Conservation (phyloP, 37 sponge, comb jelly and placozoan species). For the Haliclona indistincta region DNA sequence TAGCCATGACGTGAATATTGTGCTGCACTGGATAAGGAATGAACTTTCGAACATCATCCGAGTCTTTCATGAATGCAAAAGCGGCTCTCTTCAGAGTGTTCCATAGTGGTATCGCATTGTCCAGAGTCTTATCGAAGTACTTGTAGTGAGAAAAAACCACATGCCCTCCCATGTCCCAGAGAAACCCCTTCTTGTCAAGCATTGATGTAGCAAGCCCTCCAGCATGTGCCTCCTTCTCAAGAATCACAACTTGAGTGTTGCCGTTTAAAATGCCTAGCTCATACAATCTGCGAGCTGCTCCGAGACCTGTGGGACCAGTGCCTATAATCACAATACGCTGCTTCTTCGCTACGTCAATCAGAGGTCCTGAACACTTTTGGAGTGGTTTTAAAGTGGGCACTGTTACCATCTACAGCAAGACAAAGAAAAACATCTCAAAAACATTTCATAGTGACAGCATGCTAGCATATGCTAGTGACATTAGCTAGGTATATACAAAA, state of each 20-base stretch:
- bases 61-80: conserved; percentile 43
- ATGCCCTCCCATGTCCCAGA: conserved; percentile 47
- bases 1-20: conserved; percentile 35
- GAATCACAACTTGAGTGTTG: conserved; percentile 6
- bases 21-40: conserved; percentile 49
- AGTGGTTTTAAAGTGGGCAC: too few relatives aligned
- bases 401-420: too few relatives aligned
- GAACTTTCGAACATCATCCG: conserved; percentile 13
- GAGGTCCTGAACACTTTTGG: too few relatives aligned
- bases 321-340: conserved; percentile 36
- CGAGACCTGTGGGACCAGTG: conserved; percentile 49
- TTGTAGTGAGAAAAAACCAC: conserved; percentile 47
- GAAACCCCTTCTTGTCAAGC: conserved; percentile 31
- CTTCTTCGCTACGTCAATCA: too few relatives aligned
- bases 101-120: conserved; percentile 25
- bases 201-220: conserved; percentile 44
- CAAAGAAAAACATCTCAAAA: too few relatives aligned
- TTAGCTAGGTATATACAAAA: too few relatives aligned
- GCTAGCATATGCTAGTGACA: too few relatives aligned
- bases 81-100: conserved; percentile 15
- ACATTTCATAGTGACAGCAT: too few relatives aligned
- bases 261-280: not conserved
- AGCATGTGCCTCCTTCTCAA: conserved; percentile 19
- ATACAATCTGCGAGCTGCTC: conserved; percentile 24
- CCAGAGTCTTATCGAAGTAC: conserved; percentile 21